Evolutionary conservation across 2,113 vertebrate genomes (phyloP).

Genomic region (Sylvilagus bachmani): DNA sequence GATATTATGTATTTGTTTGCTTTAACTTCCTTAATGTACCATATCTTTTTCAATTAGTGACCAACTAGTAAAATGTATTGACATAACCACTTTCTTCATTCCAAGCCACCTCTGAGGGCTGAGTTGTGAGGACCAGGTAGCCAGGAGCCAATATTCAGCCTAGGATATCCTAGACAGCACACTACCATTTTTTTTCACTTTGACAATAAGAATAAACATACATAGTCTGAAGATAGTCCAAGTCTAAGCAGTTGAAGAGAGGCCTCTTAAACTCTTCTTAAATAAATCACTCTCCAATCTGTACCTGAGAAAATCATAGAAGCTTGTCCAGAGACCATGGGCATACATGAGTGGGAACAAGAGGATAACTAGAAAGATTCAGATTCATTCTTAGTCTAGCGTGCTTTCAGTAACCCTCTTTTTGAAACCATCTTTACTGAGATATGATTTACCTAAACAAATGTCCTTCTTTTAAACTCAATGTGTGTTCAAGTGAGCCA

Average conservation of each 20-base stretch:
- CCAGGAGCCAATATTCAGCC: background rate
- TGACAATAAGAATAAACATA: slow-evolving; percentile 7
- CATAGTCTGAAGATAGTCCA: background rate
- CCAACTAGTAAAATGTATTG: background rate
- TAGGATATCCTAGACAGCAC: background rate
- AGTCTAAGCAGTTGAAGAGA: background rate
- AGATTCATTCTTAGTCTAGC: background rate
- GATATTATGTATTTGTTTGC: background rate
- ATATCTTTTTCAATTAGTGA: background rate
- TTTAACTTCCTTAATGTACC: background rate
- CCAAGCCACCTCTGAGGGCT: background rate
- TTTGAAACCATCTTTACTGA: slow-evolving; percentile 28
- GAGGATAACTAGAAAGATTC: background rate
- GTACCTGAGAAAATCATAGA: background rate
- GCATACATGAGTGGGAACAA: slow-evolving; percentile 2
- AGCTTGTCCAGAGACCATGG: background rate
- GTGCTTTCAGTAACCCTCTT: background rate
- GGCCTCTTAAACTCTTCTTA: background rate
- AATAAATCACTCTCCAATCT: background rate
- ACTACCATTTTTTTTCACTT: background rate
- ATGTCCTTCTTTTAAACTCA: background rate
- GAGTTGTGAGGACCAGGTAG: background rate
- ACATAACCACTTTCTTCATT: background rate
- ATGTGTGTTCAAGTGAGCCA: background rate
- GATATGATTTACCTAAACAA: background rate